These are phyloP conservation scores for Pollenia amentaria DNA, from an alignment of 2,888 invertebrate species.

Conservation along the genomic window DNA sequence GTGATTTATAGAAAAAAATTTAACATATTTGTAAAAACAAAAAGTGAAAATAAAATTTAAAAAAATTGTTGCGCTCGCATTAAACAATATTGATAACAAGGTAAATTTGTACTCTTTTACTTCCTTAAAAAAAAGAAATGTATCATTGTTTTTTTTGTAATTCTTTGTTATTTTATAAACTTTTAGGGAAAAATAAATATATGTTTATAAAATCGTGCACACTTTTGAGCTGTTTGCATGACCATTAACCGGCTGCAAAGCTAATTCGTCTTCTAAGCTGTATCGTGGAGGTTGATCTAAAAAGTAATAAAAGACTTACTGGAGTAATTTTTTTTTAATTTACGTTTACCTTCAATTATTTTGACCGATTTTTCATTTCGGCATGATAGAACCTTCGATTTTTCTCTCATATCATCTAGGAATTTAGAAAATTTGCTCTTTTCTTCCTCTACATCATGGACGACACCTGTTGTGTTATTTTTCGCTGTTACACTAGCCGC, in stretches of 20 bases:
- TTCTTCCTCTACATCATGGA: slow-evolving; percentile 75
- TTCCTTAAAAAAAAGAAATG: slow-evolving; percentile 58
- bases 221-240: slow-evolving; percentile 81
- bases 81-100: slow-evolving; percentile 5
- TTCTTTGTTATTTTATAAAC: slow-evolving; percentile 3
- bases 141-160: slow-evolving; percentile 45
- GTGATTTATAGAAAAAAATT: neutral
- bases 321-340: neutral
- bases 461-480: slow-evolving; percentile 61
- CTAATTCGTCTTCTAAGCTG: slow-evolving; percentile 76
- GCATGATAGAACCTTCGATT: slow-evolving; percentile 79
- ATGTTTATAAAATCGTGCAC: slow-evolving; percentile 83
- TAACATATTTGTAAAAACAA: neutral
- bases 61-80: neutral
- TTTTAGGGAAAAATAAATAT: slow-evolving; percentile 14
- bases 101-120: slow-evolving; percentile 51
- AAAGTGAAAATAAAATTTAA: neutral
- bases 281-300: slow-evolving; percentile 81
- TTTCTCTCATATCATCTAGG: slow-evolving; percentile 79
- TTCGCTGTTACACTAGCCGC: slow-evolving; percentile 73
- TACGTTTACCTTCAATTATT: slow-evolving; percentile 79
- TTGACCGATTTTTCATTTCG: slow-evolving; percentile 81
- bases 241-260: slow-evolving; percentile 71
- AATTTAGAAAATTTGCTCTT: slow-evolving; percentile 81
- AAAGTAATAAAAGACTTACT: slow-evolving; percentile 19